Conservation (phyloP, 2,797 vertebrate species). For the Miichthys miiuy region DNA sequence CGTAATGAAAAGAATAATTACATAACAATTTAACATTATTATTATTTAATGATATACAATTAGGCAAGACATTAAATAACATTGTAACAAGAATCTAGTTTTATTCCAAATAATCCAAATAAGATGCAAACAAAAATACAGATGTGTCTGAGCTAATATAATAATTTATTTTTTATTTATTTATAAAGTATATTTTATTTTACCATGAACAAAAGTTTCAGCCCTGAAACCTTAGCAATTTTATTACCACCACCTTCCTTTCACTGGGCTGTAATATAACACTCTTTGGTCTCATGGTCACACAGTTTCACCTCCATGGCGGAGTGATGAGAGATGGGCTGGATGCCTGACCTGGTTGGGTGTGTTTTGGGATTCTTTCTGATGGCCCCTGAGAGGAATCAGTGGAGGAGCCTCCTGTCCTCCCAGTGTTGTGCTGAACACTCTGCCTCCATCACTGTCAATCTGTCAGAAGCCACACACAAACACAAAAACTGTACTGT, state of each 20-base stretch:
- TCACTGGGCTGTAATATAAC: conserved; percentile 1
- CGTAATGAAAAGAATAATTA: not conserved
- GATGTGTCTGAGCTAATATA: not conserved
- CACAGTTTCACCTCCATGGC: not conserved
- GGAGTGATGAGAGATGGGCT: not conserved
- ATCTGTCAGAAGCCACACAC: conserved; percentile 11
- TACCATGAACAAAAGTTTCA: not conserved
- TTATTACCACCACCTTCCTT: conserved; percentile 33
- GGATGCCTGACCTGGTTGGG: not conserved
- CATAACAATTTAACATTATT: too few species aligned
- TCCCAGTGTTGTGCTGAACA: conserved; percentile 31
- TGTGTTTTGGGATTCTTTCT: conserved; percentile 19
- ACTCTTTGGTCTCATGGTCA: conserved; percentile 6
- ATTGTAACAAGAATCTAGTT: not conserved
- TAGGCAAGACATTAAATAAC: not conserved
- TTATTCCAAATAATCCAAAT: not conserved
- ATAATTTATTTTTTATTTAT: not conserved
- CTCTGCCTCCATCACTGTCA: conserved; percentile 4
- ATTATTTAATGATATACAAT: not conserved
- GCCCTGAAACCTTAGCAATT: conserved; percentile 24
- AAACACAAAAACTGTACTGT: not conserved
- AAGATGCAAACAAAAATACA: not conserved
- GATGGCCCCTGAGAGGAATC: conserved; percentile 60
- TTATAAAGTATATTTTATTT: not conserved
- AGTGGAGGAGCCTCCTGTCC: conserved; percentile 54